Base-by-base conservation (phyloP, 2,888 invertebrate genomes). In the Cosmia trapezina region DNA sequence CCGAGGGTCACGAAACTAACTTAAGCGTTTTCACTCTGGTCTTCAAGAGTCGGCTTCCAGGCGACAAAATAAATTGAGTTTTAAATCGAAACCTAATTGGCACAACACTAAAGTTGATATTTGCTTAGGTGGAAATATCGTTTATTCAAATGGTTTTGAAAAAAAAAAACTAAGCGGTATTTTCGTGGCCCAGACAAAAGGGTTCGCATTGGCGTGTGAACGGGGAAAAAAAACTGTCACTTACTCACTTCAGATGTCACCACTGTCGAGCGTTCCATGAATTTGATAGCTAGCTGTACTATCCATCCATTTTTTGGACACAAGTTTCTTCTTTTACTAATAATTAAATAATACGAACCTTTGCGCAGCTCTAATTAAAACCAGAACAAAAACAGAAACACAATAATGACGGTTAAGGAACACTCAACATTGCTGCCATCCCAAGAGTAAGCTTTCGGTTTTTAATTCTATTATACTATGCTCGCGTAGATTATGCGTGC, bases 1-100 rank as follows among this genome's bases (percentile, higher is more conserved):
- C 5, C 6, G n/a, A 73, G 12, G 22, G 19, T 22, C 7, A 67
- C 22, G 8, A 22, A 67, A 22, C 12, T 7, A 37, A 17, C 14
- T 1, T 9, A 14, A 22, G 22, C 45, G 22, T 37, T 19, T 17
- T 17, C 33, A 37, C 17, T 49, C 28, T 33, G 19, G 19, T 5
- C 8, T 45, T 45, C n/a, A 11, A 54, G 41, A 41, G 4, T 22
- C 4, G 5, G 5, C 12, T n/a, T 41, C 9, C 2, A 28, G 41
- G 9, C 11, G 37, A 37, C 37, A 72, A 47, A 73, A 28, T 1
- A 7, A 33, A 28, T 8, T 43, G 2, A 14, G 12, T 37, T 19
- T 54, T 6, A 54, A 53, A 45, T 71, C 14, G 4, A 62, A 71
- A 73, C 45, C n/a, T 41, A 28, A n/a, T 56, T n/a, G 8, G 49